Evolutionary conservation across 1,140 invertebrate genomes (phyloP).

Genomic region (Saccostrea cuccullata): DNA sequence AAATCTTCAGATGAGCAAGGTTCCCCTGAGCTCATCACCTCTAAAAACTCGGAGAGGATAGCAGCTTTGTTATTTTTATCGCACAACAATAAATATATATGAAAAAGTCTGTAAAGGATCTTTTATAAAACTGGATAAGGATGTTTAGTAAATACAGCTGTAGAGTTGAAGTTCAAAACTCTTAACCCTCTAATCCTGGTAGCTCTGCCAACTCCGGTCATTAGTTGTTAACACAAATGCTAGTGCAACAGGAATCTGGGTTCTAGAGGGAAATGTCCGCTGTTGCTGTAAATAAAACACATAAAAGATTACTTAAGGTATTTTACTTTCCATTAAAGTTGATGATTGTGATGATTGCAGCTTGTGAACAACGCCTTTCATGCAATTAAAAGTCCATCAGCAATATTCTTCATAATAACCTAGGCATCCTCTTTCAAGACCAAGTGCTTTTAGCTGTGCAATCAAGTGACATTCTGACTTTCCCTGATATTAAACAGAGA

Average conservation of each 20-base stretch:
- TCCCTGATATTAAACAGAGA: too few relatives aligned
- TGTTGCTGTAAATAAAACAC: too few relatives aligned
- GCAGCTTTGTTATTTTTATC: too few relatives aligned
- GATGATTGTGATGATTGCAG: too few relatives aligned
- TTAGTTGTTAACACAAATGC: constrained; percentile 46
- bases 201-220: constrained; percentile 36
- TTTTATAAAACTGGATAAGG: background rate
- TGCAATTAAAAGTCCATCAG: background rate
- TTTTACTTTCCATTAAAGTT: too few relatives aligned
- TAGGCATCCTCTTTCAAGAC: background rate
- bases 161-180: constrained; percentile 16
- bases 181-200: background rate
- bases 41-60: too few relatives aligned
- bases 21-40: too few relatives aligned
- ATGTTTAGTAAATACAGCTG: constrained; percentile 37
- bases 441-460: background rate
- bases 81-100: background rate
- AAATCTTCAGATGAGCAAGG: too few relatives aligned
- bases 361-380: background rate
- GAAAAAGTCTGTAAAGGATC: background rate
- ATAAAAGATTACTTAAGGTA: too few relatives aligned
- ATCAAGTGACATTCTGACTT: background rate
- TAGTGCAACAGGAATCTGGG: constrained; percentile 45
- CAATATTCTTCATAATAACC: background rate
- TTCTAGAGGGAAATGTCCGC: background rate